phyloP scores from a whole-genome alignment of 1,140 invertebrate species.

The Rhopalosiphum padi region DNA sequence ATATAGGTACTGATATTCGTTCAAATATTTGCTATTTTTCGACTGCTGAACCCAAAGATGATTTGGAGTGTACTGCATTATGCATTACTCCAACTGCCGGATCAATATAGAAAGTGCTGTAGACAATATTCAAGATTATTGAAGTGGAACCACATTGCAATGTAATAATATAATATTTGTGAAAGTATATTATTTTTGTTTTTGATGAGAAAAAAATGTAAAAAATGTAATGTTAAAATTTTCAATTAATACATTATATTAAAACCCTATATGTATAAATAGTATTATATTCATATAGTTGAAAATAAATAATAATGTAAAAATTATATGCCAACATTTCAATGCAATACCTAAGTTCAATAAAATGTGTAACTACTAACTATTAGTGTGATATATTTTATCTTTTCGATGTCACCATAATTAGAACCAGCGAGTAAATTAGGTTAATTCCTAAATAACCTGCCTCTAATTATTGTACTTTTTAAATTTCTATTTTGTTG shows the following conservation, averaged over 20 bases:
- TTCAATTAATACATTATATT: not conserved
- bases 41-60: not conserved
- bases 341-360: not conserved
- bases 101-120: slow-evolving; percentile 13
- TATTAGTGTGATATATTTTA: not conserved
- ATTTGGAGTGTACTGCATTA: not conserved
- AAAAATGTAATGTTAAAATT: not conserved
- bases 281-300: not conserved
- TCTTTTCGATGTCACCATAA: not conserved
- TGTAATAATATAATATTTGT: slow-evolving; percentile 6
- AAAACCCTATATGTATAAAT: not conserved
- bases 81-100: not conserved
- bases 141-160: not conserved
- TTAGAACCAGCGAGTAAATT: not conserved
- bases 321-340: not conserved
- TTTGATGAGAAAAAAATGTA: no score
- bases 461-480: not conserved
- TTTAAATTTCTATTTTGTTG: not conserved
- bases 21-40: slow-evolving; percentile 30
- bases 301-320: not conserved
- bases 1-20: not conserved
- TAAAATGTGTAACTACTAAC: not conserved
- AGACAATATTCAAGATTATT: slow-evolving; percentile 4
- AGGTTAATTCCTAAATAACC: not conserved
- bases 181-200: not conserved